Evolutionary conservation across 2,888 invertebrate species (phyloP).

Genomic region (Drosophila cognata): DNA sequence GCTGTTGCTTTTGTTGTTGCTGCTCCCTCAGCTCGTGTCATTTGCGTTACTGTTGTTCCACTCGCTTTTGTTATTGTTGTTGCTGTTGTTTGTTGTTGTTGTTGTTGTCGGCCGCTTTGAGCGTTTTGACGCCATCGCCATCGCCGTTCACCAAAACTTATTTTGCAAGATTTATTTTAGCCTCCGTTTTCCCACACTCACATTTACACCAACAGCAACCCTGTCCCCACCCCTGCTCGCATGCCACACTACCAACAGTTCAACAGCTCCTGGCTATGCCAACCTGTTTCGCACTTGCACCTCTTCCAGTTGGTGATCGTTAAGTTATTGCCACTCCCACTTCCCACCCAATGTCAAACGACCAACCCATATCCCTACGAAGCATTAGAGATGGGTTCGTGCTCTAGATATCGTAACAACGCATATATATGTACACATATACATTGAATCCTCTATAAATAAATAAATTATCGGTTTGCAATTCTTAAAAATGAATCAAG

Average conservation of each 20-base stretch:
- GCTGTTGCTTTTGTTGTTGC: conserved; percentile 26
- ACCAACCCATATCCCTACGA: neutral
- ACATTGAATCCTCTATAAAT: neutral
- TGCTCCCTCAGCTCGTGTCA: conserved; percentile 55
- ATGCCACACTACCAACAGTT: conserved; percentile 6
- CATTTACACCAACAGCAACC: neutral
- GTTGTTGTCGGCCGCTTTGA: conserved; percentile 52
- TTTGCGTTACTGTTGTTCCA: conserved; percentile 54
- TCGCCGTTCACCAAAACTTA: conserved; percentile 58
- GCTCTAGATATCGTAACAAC: neutral
- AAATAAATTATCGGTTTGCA: neutral
- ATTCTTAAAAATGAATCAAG: neutral
- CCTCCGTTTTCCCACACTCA: conserved; percentile 1
- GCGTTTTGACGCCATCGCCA: conserved; percentile 55
- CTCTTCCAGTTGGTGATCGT: conserved; percentile 54
- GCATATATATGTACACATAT: neutral
- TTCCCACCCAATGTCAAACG: conserved; percentile 33
- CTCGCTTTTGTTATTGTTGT: conserved; percentile 24
- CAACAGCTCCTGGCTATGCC: conserved; percentile 12
- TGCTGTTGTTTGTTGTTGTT: conserved; percentile 21
- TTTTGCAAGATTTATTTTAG: conserved; percentile 75
- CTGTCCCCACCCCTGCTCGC: conserved; percentile 1
- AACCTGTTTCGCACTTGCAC: conserved; percentile 34
- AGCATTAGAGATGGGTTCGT: conserved; percentile 30
- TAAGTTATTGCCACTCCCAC: conserved; percentile 65